Base-by-base conservation (phyloP, 2,797 vertebrate species). In the Semaprochilodus insignis region DNA sequence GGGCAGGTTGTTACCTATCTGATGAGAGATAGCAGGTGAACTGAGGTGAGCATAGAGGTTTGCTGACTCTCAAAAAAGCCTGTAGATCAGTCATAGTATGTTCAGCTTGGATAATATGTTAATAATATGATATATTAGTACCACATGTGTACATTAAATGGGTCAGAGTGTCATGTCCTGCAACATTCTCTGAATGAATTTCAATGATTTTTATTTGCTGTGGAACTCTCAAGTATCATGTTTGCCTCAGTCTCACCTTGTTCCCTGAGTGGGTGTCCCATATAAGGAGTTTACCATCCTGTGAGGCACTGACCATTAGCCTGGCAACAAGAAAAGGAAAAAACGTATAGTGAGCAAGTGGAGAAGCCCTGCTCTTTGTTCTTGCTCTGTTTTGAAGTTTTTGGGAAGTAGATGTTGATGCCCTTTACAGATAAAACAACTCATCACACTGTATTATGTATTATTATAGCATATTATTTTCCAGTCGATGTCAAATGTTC, bases 241-340 rank as follows among this genome's bases (percentile, higher is more conserved):
- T 82, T 62, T 51, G 34, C 44, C 13, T 77, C 17, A 78, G 15
- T 70, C 87, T 78, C 8, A 94, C 94, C 93, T 95, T 94, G 85
- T 94, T 94, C 11, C 94, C 94, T 74, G 93, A 89, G 86, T 95
- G 95, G 78, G 92, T 90, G 89, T 97, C 97, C 97, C 97, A 97
- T 67, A 97, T 84, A 17, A 97, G 95, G 7, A 97, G 93, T 86
- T 97, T 97, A 1, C 97, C 97, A 2, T 97, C 97, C 93, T 97
- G 97, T 81, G 97, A 97, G 31, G 96, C 97, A 57, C 96, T 97
- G 88, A 97, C 96, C 94, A 97, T 95, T 90, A 93, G 90, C 88
- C 97, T 97, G 74, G 72, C 10, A 51, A 36, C 23, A 74, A n/a
- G 17, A 57, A 3, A 74, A 62, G 31, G 31, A 15, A 62, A 25